phyloP scores from a whole-genome alignment of 2,113 vertebrate genomes.

The Centropristis striata region DNA sequence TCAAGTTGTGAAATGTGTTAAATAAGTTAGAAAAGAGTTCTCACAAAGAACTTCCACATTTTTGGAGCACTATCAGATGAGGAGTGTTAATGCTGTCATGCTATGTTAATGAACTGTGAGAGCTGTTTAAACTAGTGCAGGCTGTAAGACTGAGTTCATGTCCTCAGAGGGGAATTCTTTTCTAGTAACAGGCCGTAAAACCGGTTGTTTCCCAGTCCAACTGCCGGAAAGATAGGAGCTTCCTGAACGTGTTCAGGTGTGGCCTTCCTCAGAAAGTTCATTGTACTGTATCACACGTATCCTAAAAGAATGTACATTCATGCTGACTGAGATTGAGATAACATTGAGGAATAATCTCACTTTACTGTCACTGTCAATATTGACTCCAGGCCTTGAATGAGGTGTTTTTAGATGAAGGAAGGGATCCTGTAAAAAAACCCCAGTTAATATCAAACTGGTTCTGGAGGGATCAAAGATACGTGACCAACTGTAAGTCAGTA shows the following conservation, averaged over 20 bases:
- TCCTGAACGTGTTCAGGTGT: slow-evolving; percentile 78
- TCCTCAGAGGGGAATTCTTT: slow-evolving; percentile 37
- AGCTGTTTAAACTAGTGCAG: background rate
- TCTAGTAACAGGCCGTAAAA: slow-evolving; percentile 53
- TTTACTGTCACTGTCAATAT: slow-evolving; percentile 48
- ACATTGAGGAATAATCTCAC: slow-evolving; percentile 43
- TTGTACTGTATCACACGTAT: slow-evolving; percentile 33
- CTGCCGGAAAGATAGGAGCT: slow-evolving; percentile 70
- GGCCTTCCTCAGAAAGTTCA: slow-evolving; percentile 68
- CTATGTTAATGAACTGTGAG: background rate
- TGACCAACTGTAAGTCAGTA: slow-evolving; percentile 24
- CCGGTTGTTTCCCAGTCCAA: slow-evolving; percentile 69
- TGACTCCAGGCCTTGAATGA: slow-evolving; percentile 36
- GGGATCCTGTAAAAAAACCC: background rate
- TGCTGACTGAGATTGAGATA: slow-evolving; percentile 50
- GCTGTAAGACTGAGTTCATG: slow-evolving; percentile 8
- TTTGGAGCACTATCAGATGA: background rate
- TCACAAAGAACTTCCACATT: slow-evolving; percentile 29
- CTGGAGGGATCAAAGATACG: slow-evolving; percentile 54
- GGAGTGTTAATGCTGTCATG: background rate
- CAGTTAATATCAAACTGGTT: slow-evolving; percentile 59
- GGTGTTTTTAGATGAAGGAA: slow-evolving; percentile 4
- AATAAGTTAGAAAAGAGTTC: background rate
- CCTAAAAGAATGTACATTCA: slow-evolving; percentile 39
- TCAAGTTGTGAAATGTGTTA: background rate